phyloP scores from a whole-genome alignment of 2,797 vertebrate species.

The Luscinia luscinia region DNA sequence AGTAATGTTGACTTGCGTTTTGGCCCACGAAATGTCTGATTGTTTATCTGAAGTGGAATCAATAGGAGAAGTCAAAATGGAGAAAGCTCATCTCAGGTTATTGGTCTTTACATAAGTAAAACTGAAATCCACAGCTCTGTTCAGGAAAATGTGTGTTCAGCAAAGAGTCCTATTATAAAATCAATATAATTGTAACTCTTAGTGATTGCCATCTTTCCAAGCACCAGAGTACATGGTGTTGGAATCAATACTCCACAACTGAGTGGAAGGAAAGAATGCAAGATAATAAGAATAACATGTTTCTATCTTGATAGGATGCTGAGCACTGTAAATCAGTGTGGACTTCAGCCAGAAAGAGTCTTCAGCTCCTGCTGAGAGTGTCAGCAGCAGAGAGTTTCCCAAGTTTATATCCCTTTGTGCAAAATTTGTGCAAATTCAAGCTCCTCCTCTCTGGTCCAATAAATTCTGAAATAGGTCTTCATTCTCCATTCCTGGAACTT shows the following conservation, averaged over 20 bases:
- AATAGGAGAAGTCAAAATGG: not conserved
- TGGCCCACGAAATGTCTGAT: not conserved
- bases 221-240: not conserved
- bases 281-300: slow-evolving; percentile 52
- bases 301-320: slow-evolving; percentile 49
- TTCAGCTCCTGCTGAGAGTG: slow-evolving; percentile 44
- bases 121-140: not conserved
- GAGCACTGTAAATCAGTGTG: slow-evolving; percentile 52
- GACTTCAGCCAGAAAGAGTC: slow-evolving; percentile 44
- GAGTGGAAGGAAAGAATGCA: slow-evolving; percentile 33
- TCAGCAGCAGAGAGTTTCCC: slow-evolving; percentile 22
- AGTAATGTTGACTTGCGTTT: not conserved
- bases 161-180: not conserved
- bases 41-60: not conserved
- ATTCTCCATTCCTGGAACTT: slow-evolving; percentile 13
- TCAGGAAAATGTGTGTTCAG: not conserved
- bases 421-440: slow-evolving; percentile 20
- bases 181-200: not conserved
- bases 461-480: slow-evolving; percentile 39
- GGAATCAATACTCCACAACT: not conserved
- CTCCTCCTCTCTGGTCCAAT: not conserved
- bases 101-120: not conserved
- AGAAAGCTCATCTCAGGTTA: not conserved
- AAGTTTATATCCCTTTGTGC: slow-evolving; percentile 24
- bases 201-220: not conserved